Evolutionary conservation across 1,140 invertebrate genomes (phyloP), one percentile per base, ranked within the genome.

Genomic region (Drosophila serrata): DNA sequence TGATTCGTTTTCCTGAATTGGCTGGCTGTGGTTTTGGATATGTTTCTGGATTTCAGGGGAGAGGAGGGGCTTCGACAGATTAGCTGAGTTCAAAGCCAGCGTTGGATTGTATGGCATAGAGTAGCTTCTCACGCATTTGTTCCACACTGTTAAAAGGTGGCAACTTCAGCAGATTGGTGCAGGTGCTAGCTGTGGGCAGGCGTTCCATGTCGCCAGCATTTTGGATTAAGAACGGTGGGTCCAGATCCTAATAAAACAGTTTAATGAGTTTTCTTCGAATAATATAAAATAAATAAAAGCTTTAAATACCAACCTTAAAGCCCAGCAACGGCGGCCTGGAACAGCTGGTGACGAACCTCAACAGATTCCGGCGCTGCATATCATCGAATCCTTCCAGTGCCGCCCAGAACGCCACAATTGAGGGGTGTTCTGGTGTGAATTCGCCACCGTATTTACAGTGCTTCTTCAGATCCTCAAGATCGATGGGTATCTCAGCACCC

Each of bases 261-360:
- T 15, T 6, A 62, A 59, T 45, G 3, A 35, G 4, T 37, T 35
- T 6, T 4, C 7, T 1, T 3, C 15, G 9, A 13, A 19, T 29
- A 11, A 22, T 9, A 24, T 0, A n/a, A n/a, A n/a, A 17, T 3
- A 3, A 11, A 5, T 27, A 17, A n/a, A 17, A n/a, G 3, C 1
- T 2, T 9, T 7, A 4, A 13, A 22, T 7, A 65, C 49, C 68
- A 93, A 97, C 98, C 95, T 98, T 99, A 91, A 99, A 99, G 15
- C 99, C 99, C 22, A 99, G 93, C n/a, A 99, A 93, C 6, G 99
- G 99, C n/a, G 98, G 98, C 79, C 98, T 93, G 1, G 98, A 99
- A 87, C 98, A 99, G 91, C 98, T 99, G 1, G 99, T 99, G 6
- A 99, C 98, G 94, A 99, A 99, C 93, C 99, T 99, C 0, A 99